phyloP scores from a whole-genome alignment of 2,888 invertebrate species.

The Euspilapteryx auroguttella region DNA sequence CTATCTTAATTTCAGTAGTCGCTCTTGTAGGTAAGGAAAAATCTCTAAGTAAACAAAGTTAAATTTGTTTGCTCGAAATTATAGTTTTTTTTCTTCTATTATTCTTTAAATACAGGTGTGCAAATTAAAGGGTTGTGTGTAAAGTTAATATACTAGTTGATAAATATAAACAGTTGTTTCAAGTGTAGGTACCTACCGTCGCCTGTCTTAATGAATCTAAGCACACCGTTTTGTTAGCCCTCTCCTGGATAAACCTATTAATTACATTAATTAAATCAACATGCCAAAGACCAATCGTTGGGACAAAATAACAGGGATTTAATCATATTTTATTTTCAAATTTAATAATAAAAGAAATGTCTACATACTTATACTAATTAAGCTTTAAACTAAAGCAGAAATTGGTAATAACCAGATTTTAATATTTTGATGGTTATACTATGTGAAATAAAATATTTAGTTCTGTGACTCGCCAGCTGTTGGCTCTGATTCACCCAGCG shows the following conservation, averaged over 20 bases:
- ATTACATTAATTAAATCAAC: slow-evolving; percentile 30
- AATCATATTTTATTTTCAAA: slow-evolving; percentile 33
- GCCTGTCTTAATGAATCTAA: too few relatives aligned
- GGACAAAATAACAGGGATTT: slow-evolving; percentile 53
- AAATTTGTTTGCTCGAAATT: too few relatives aligned
- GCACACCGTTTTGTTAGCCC: slow-evolving; percentile 17
- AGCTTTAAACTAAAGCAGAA: background rate
- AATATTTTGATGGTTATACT: slow-evolving; percentile 32
- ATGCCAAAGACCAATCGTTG: slow-evolving; percentile 56
- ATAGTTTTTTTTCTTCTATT: slow-evolving; percentile 3
- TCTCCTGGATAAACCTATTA: too few relatives aligned
- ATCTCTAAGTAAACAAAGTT: background rate
- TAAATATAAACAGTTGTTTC: slow-evolving; percentile 44
- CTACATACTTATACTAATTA: slow-evolving; percentile 10
- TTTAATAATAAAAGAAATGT: slow-evolving; percentile 12
- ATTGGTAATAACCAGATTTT: slow-evolving; percentile 5
- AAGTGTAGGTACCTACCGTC: slow-evolving; percentile 21
- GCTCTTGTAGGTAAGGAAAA: slow-evolving; percentile 26
- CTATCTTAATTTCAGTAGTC: slow-evolving; percentile 19
- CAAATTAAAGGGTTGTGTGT: slow-evolving; percentile 62
- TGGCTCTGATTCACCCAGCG: too few relatives aligned
- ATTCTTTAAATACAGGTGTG: slow-evolving; percentile 40
- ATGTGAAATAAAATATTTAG: too few relatives aligned
- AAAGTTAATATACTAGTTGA: slow-evolving; percentile 53
- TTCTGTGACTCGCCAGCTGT: too few relatives aligned